Evolutionary conservation across 2,888 invertebrate species (phyloP), one percentile per base, ranked within the genome.

Genomic region (Torymus texanus): DNA sequence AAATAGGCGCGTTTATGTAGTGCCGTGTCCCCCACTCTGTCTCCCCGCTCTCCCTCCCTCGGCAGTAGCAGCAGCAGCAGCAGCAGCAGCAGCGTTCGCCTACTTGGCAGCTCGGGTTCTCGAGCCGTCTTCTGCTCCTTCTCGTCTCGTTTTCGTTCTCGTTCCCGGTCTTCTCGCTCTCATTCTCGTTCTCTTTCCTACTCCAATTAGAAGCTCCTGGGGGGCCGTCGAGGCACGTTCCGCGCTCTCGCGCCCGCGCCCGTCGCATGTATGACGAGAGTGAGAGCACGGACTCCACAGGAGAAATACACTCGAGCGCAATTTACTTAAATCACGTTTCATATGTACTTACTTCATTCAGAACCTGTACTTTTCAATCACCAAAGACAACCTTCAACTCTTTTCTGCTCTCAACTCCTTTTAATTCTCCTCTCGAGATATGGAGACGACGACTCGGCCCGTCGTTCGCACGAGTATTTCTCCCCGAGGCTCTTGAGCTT

Each of bases 1-100:
- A 90, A 90, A 89, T 88, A 90, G 89, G 86, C 88, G 89, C 88
- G 88, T 89, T 90, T 89, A 89, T 88, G 87, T 85, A 88, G 87
- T 85, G 87, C 71, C 8, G 21, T 41, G 4, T 2, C 66, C 41
- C 51, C 24, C 70, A 16, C 51, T 18, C 63, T 50, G 56, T 18
- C 21, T n/a, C 74, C 0, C 53, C 21, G 18, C 55, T 11, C 18
- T 16, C 13, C 5, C 11, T 50, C 58, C 50, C 83, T 21, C 10
- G 24, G 2, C 41, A 29, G 29, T 4, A 24, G 2, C 41, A 29
- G 29, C 5, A 29, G 29, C 29, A 41, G 41, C 41, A 41, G 41
- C 41, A 41, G 41, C 41, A 8, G 41, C 41, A 5, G 29, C 58
- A 75, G n/a, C 56, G 68, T 18, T 66, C 70, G 65, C n/a, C 78